Evolutionary conservation across 2,888 invertebrate species (phyloP).

Genomic region (Ophion slaviceki): DNA sequence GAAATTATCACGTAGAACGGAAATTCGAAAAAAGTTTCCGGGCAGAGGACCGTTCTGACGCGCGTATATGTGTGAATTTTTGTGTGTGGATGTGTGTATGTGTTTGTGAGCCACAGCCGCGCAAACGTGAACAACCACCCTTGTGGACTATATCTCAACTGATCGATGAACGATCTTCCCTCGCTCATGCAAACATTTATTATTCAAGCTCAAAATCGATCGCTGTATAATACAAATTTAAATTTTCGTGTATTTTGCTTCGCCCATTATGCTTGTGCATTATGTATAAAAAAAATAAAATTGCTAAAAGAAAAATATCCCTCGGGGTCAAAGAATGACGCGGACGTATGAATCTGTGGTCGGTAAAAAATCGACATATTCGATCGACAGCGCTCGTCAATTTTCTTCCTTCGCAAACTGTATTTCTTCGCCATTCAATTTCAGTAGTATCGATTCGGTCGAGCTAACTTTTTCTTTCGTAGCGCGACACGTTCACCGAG

Average conservation of each 20-base stretch:
- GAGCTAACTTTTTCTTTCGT: too few relatives aligned
- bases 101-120: neutral
- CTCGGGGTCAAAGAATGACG: neutral
- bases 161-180: neutral
- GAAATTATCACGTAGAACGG: neutral
- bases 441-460: too few relatives aligned
- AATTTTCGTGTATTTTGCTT: neutral
- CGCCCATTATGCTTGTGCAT: conserved; percentile 17
- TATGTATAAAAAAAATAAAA: conserved; percentile 16
- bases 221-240: conserved; percentile 15
- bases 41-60: neutral
- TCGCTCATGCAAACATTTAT: conserved; percentile 6
- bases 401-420: neutral
- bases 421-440: too few relatives aligned
- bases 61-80: neutral
- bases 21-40: neutral
- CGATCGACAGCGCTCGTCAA: neutral
- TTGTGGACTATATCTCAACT: conserved; percentile 8
- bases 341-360: neutral
- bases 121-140: conserved; percentile 16
- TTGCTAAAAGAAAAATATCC: neutral
- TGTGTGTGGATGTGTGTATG: too few relatives aligned
- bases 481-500: too few relatives aligned
- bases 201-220: conserved; percentile 38
- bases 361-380: neutral